Base-by-base conservation (phyloP, 2,888 invertebrate species). In the Conistra vaccinii region DNA sequence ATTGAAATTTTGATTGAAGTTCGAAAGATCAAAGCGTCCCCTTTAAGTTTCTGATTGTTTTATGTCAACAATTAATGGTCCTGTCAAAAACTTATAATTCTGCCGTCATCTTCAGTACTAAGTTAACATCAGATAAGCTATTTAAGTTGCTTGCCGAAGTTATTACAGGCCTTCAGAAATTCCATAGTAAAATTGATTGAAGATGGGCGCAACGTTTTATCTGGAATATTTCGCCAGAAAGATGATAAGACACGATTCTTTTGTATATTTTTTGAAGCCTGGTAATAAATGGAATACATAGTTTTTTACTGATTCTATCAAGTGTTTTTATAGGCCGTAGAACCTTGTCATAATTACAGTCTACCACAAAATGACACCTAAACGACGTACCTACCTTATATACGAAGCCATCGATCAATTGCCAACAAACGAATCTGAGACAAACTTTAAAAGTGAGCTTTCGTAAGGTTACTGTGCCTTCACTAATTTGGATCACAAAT, bases 21-120 rank as follows among this genome's bases (percentile, higher is more conserved):
- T 74, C 60, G 42, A 53, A 69, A 61, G 58, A 87, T 87, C 82
- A 83, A 87, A 87, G 51, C 62, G 55, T 53, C 55, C 61, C 48
- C 63, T 62, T 70, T 69, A 76, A 84, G 80, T 81, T 87, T 78
- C 14, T 75, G 78, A 87, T 87, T 85, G 85, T 87, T 78, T 87
- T 87, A 71, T 83, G 73, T 84, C 85, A 86, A 83, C 77, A 83
- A 83, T 82, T 81, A 81, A 86, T 86, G 84, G 77, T 62, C 45
- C 77, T 84, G 87, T 82, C 85, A 79, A 58, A 80, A 84, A 84
- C 84, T 87, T 84, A 67, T 73, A 70, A 80, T 61, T 62, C 58
- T 70, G 74, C 77, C 60, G 61, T 65, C 75, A 62, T 65, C 63
- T 35, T 74, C 77, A 78, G 73, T 51, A 62, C 65, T 63, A 62